Evolutionary conservation across 2,113 vertebrate species (phyloP), one percentile per base, ranked within the genome.

Genomic region (Candoia aspera): DNA sequence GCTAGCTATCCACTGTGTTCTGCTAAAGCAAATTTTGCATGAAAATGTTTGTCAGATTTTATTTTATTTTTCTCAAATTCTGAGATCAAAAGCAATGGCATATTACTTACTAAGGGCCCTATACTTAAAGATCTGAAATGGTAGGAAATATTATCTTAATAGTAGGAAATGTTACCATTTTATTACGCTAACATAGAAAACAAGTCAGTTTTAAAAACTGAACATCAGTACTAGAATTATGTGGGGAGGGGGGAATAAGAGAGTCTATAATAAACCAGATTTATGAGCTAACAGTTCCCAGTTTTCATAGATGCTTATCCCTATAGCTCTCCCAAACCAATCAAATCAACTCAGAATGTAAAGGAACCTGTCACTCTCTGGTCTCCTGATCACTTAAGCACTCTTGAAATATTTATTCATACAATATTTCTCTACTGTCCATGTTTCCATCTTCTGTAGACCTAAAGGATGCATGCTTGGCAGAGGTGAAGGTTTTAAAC

Each of bases 401-500:
- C 53, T 42, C 1, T 68, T 55, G 15, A 49, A 86, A 86, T 42
- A 42, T 42, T 42, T 42, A 42, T 42, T 42, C 42, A 42, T 42
- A 42, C 3, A 42, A 42, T 42, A 42, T 42, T 42, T 42, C 42
- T 42, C 42, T 42, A 12, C 49, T 88, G n/a, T 53, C 17, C n/a
- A 6, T 33, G 29, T 88, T 60, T 60, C 55, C 26, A 57, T n/a
- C 33, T 37, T 9, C 2, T 2, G 12, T 42, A 84, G 37, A 58
- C 59, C 26, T 33, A 49, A 88, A 88, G 55, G 86, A 59, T 83
- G 19, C 23, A 19, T 29, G 53, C 10, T 86, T 26, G 4, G 68
- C 9, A 89, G 87, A 85, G 26, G 26, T 37, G 68, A 46, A 58
- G 19, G 93, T 87, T 79, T 59, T 92, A 59, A 93, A 57, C 2